Evolutionary conservation across 1,140 invertebrate genomes (phyloP).

Genomic region (Drosophila baimaii): DNA sequence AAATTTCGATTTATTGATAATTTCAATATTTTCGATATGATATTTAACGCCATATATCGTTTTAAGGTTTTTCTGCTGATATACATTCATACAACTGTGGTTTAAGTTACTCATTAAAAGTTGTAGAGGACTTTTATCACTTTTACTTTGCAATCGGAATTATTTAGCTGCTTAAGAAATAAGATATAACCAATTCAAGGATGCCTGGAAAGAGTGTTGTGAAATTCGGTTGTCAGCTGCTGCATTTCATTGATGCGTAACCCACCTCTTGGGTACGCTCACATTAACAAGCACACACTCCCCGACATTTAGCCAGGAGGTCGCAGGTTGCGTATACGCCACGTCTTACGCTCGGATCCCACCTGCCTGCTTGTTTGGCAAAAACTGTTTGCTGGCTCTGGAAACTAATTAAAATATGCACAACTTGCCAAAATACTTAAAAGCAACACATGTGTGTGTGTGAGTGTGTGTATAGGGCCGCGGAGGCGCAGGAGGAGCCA

Average conservation of each 20-base stretch:
- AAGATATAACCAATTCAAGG: too few species aligned
- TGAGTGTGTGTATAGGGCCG: conserved; percentile 3
- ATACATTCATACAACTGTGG: too few species aligned
- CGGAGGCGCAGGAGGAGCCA: conserved; percentile 13
- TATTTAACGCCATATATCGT: too few species aligned
- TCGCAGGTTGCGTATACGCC: conserved; percentile 62
- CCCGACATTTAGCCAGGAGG: conserved; percentile 9
- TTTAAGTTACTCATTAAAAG: too few species aligned
- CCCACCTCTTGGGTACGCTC: not conserved
- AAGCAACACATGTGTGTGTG: conserved; percentile 31
- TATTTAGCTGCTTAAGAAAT: too few species aligned
- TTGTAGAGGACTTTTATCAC: too few species aligned
- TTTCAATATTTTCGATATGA: too few species aligned
- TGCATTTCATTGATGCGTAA: conserved; percentile 4
- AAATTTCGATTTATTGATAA: too few species aligned
- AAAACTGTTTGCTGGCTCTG: conserved; percentile 50
- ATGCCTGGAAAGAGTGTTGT: not conserved
- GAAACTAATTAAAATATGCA: conserved; percentile 81
- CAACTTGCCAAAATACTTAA: conserved; percentile 78
- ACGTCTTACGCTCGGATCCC: conserved; percentile 29
- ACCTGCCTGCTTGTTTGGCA: conserved; percentile 47
- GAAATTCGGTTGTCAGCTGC: not conserved
- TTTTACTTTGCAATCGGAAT: too few species aligned
- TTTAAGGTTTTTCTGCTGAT: too few species aligned
- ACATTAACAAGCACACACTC: conserved; percentile 18